Evolutionary conservation across 1,140 invertebrate species (phyloP).

Genomic region (Batillaria attramentaria): DNA sequence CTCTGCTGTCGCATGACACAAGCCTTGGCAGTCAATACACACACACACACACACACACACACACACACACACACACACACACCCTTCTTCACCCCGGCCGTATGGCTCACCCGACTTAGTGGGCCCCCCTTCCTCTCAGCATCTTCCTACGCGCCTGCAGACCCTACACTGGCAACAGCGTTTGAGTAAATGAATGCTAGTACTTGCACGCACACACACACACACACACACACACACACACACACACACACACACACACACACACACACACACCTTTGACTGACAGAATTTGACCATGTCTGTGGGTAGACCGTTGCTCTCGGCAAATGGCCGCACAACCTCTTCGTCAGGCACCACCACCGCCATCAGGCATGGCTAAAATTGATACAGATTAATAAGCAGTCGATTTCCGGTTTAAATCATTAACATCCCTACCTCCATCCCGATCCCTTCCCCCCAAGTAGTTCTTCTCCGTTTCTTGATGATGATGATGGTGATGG

Average conservation of each 20-base stretch:
- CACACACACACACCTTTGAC: conserved; percentile 44
- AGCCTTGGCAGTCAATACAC: too few relatives aligned
- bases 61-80: too few relatives aligned
- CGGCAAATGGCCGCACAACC: conserved; percentile 87
- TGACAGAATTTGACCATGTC: conserved; percentile 53
- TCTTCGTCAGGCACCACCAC: conserved; percentile 95
- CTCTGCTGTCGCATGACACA: too few relatives aligned
- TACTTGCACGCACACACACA: neutral
- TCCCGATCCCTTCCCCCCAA: too few relatives aligned
- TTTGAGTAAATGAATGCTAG: neutral
- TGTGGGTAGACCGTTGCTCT: conserved; percentile 74
- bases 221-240: neutral
- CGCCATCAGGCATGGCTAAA: conserved; percentile 92
- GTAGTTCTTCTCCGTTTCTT: too few relatives aligned
- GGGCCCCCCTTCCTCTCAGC: neutral
- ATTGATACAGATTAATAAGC: neutral
- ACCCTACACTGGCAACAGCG: neutral
- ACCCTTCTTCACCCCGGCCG: too few relatives aligned
- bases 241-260: neutral
- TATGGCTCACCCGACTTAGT: neutral
- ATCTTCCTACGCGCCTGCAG: neutral
- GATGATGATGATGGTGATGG: too few relatives aligned
- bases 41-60: too few relatives aligned
- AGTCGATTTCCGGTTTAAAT: neutral
- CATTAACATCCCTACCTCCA: too few relatives aligned